Evolutionary conservation across 92 coral and sea anemone genomes (phyloP), one percentile per base, ranked within the genome.

Genomic region (Palythoa grandiflora): DNA sequence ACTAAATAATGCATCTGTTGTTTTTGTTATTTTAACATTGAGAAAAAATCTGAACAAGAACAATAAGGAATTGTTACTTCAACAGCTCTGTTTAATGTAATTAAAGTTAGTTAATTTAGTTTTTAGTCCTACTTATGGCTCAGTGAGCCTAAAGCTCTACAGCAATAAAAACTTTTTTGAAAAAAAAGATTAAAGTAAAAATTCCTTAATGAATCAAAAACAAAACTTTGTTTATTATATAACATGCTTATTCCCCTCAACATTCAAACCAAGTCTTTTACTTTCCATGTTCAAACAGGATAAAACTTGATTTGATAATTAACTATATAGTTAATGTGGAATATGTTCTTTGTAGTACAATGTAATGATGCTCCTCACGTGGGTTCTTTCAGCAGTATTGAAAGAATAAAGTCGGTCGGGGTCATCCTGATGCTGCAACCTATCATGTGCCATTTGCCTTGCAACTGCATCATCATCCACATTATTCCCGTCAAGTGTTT

Each of bases 381-480:
- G 72, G 77, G 70, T 80, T 55, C 89, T 83, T 75, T 86, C 89
- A 2, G 73, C 51, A 75, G 65, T 86, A 48, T 86, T 86, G 35
- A 55, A 75, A 39, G 83, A 86, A 50, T 86, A 86, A 39, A 86
- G 81, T 75, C 68, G 89, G 71, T 85, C 88, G 2, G 88, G 88
- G 71, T 54, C 52, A 47, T 85, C 77, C 75, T 74, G 88, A 17
- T 5, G 47, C 37, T 47, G 38, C 6, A 65, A 50, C 75, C 75
- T 76, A 70, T 70, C 88, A 53, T 21, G 63, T 47, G 50, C 73
- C 51, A 73, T 84, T 78, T 84, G 80, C 71, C 88, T 84, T 72
- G 80, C 87, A 68, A 84, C 87, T 65, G 51, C 76, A 68, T 66
- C 87, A 83, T 84, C 87, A 68, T 84, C 79, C 61, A 84, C 87